Conservation (phyloP, 92 coral and sea anemone species). For the Epizoanthus fatuus region DNA sequence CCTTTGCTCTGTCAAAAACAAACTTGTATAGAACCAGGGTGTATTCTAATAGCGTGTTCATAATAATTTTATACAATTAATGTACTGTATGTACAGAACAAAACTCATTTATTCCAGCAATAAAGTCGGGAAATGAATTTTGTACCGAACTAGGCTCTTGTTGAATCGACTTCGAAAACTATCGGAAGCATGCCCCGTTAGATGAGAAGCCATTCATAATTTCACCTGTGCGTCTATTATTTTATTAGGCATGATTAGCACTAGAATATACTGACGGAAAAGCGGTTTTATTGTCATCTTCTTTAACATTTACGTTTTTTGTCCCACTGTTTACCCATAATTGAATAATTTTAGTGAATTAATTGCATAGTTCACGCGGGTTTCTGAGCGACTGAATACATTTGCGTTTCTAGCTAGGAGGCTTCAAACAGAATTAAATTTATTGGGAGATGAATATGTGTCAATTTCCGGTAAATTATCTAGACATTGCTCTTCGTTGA, state of each 20-base stretch:
- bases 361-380: constrained; percentile 76
- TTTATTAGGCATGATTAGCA: constrained; percentile 37
- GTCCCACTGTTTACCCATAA: constrained; percentile 50
- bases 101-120: neutral
- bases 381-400: constrained; percentile 95
- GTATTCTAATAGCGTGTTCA: too few species aligned
- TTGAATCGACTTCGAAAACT: neutral
- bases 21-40: neutral
- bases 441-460: constrained; percentile 7
- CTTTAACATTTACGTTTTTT: constrained; percentile 69
- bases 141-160: neutral
- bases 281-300: constrained; percentile 43
- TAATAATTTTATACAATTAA: neutral
- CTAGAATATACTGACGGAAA: constrained; percentile 43
- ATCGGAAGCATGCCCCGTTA: constrained; percentile 10
- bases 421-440: constrained; percentile 6
- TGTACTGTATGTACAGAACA: constrained; percentile 10
- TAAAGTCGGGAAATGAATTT: neutral
- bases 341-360: constrained; percentile 65
- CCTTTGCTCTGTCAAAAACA: neutral
- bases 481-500: neutral
- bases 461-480: constrained; percentile 46
- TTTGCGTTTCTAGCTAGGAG: constrained; percentile 85
- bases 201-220: neutral
- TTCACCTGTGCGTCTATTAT: neutral